Conservation (phyloP, 2,888 invertebrate genomes). For the Stegana nigrithorax region DNA sequence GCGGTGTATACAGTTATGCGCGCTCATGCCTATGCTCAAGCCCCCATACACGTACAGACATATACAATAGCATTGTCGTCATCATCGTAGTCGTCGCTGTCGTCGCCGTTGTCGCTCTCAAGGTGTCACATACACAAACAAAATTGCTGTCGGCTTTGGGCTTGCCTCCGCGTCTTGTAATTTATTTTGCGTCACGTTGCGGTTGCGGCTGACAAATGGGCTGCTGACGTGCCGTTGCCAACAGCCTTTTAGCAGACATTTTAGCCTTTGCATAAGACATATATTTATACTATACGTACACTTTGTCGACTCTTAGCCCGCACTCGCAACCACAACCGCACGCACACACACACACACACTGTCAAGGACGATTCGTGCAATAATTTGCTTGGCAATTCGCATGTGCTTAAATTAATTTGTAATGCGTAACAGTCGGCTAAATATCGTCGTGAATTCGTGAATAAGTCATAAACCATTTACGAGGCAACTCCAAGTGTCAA, state of each 20-base stretch:
- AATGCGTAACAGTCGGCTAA: background rate
- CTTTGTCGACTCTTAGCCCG: too few relatives aligned
- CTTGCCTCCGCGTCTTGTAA: slow-evolving; percentile 28
- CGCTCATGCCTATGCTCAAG: background rate
- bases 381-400: slow-evolving; percentile 10
- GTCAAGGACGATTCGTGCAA: slow-evolving; percentile 11
- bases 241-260: slow-evolving; percentile 3
- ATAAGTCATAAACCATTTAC: background rate
- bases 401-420: slow-evolving; percentile 15
- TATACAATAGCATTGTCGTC: too few relatives aligned
- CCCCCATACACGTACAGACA: background rate
- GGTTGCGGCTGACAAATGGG: slow-evolving; percentile 38
- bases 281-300: too few relatives aligned
- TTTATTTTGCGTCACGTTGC: slow-evolving; percentile 39
- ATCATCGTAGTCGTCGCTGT: too few relatives aligned
- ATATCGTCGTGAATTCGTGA: too few relatives aligned
- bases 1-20: background rate
- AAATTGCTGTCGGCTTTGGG: background rate
- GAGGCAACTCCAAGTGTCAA: background rate
- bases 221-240: slow-evolving; percentile 22
- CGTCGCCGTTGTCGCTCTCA: background rate
- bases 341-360: background rate
- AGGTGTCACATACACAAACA: background rate
- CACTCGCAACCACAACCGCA: background rate
- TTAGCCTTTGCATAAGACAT: background rate